These are phyloP conservation scores for Calephelis nemesis DNA, from an alignment of 1,140 invertebrate species.

Conservation along the genomic window DNA sequence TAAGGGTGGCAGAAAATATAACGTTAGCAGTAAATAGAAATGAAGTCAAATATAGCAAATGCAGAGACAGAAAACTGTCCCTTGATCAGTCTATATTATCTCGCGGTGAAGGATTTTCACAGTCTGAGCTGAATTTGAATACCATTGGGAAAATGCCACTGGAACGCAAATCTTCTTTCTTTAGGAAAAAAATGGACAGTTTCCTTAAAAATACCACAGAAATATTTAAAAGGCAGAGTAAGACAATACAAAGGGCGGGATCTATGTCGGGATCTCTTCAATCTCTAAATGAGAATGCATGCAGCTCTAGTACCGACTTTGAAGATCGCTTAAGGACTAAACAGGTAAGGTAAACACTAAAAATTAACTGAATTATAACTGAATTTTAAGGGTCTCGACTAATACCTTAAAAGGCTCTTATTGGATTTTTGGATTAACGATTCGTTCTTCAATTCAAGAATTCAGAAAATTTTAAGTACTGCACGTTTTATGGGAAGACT, in stretches of 20 bases:
- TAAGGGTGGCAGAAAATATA: background rate
- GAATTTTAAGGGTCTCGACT: too few relatives aligned
- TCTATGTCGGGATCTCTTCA: constrained; percentile 63
- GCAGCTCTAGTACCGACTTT: constrained; percentile 16
- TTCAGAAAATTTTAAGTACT: too few relatives aligned
- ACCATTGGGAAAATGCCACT: constrained; percentile 63
- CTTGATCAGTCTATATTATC: constrained; percentile 58
- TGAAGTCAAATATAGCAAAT: constrained; percentile 16
- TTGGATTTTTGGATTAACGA: too few relatives aligned
- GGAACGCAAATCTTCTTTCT: constrained; percentile 69
- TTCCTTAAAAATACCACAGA: constrained; percentile 68
- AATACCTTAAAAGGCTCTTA: too few relatives aligned
- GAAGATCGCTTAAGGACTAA: constrained; percentile 23
- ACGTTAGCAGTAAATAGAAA: background rate
- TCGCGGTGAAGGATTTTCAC: constrained; percentile 53
- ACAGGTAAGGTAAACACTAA: constrained; percentile 30
- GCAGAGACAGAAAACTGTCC: constrained; percentile 58
- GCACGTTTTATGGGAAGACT: too few relatives aligned
- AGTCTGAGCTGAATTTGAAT: constrained; percentile 66
- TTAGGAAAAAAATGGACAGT: constrained; percentile 67
- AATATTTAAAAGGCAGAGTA: constrained; percentile 58
- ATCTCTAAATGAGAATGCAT: constrained; percentile 50
- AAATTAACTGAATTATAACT: too few relatives aligned
- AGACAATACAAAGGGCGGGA: constrained; percentile 41
- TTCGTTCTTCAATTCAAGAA: too few relatives aligned